phyloP scores from a whole-genome alignment of 2,888 invertebrate genomes.

The Pharmacophagus antenor region DNA sequence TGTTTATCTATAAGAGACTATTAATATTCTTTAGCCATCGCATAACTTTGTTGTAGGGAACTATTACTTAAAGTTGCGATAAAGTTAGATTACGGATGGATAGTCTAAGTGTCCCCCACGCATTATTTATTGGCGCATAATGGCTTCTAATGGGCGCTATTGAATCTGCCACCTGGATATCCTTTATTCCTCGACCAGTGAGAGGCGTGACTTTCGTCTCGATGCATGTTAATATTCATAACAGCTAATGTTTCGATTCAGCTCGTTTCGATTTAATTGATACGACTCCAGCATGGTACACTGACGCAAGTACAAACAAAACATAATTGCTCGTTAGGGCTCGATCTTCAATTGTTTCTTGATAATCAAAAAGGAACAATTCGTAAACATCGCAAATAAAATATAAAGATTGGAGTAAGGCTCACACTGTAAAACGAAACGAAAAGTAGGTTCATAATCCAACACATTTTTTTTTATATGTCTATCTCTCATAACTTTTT shows the following conservation, averaged over 20 bases:
- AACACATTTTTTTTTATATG: too few relatives aligned
- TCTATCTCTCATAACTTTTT: too few relatives aligned
- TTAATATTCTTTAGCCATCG: conserved; percentile 34
- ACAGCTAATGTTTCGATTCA: conserved; percentile 49
- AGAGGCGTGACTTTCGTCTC: conserved; percentile 49
- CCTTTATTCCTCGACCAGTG: conserved; percentile 60
- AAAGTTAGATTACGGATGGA: conserved; percentile 53
- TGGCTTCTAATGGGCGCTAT: conserved; percentile 78
- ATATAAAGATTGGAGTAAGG: conserved; percentile 52
- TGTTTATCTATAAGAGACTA: conserved; percentile 27
- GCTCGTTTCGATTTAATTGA: conserved; percentile 65
- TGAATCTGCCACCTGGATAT: conserved; percentile 74
- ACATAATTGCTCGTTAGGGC: conserved; percentile 76
- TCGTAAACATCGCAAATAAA: conserved; percentile 47
- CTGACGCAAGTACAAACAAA: conserved; percentile 61
- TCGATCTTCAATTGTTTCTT: conserved; percentile 72
- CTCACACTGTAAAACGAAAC: too few relatives aligned
- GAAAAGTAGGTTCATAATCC: too few relatives aligned
- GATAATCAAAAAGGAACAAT: conserved; percentile 63
- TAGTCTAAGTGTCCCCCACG: conserved; percentile 64
- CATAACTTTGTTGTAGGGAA: conserved; percentile 58
- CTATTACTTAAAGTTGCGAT: conserved; percentile 51
- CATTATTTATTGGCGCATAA: conserved; percentile 79
- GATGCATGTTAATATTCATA: conserved; percentile 71
- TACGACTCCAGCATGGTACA: conserved; percentile 52